phyloP scores from a whole-genome alignment of 2,888 invertebrate genomes.

The Agrochola macilenta region DNA sequence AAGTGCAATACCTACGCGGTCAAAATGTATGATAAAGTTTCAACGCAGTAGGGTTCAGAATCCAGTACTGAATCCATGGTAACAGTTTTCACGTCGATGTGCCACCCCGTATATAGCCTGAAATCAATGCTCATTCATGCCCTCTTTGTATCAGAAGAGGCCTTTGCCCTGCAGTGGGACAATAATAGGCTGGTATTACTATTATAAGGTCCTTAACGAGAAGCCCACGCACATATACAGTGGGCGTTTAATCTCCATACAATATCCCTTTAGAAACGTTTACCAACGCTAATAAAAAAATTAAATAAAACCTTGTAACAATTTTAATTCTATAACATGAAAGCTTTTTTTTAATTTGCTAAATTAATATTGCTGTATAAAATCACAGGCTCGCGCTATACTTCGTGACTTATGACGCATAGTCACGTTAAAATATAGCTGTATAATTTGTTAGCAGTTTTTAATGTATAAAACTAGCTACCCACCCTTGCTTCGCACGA shows the following conservation, averaged over 20 bases:
- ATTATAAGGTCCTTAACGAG: no score
- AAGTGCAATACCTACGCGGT: no score
- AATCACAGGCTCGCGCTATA: slow-evolving; percentile 54
- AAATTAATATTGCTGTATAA: slow-evolving; percentile 57
- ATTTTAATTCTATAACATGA: slow-evolving; percentile 56
- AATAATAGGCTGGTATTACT: no score
- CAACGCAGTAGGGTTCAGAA: no score
- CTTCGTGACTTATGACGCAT: slow-evolving; percentile 51
- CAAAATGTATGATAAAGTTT: no score
- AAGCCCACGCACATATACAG: not conserved
- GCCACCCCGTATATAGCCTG: no score
- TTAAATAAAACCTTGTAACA: slow-evolving; percentile 51
- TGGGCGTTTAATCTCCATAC: slow-evolving; percentile 22
- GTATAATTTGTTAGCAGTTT: slow-evolving; percentile 20
- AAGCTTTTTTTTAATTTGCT: slow-evolving; percentile 61
- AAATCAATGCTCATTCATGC: no score
- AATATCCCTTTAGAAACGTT: slow-evolving; percentile 29
- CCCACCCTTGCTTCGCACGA: not conserved
- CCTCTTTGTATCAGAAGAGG: no score
- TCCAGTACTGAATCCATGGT: no score
- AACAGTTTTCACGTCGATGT: no score
- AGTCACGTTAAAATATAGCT: slow-evolving; percentile 50
- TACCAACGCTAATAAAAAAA: slow-evolving; percentile 34
- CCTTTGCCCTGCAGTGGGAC: no score
- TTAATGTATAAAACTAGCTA: not conserved